Evolutionary conservation across 2,797 vertebrate genomes (phyloP).

Genomic region (Sebastes oblongus): DNA sequence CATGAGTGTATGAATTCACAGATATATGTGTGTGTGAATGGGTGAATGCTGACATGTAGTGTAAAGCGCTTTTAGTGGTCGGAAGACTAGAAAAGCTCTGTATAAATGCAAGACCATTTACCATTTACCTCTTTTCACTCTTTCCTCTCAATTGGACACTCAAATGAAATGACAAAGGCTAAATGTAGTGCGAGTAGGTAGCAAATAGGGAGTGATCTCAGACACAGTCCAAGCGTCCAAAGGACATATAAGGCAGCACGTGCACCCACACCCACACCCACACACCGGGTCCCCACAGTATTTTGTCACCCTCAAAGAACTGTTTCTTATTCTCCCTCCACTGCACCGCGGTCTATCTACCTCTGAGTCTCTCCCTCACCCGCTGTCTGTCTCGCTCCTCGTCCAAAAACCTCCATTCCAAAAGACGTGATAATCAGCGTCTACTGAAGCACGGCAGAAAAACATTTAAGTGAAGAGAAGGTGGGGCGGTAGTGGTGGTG

Average conservation of each 20-base stretch:
- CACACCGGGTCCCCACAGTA: neutral
- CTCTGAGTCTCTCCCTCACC: conserved; percentile 21
- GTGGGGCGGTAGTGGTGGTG: conserved; percentile 83
- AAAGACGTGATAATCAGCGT: conserved; percentile 92
- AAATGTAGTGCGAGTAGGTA: neutral
- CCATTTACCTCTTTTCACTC: too few relatives aligned
- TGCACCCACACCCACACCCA: neutral
- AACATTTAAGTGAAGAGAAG: conserved; percentile 85
- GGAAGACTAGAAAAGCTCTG: too few relatives aligned
- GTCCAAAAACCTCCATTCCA: conserved; percentile 64
- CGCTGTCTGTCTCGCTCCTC: conserved; percentile 30
- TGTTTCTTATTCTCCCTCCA: conserved; percentile 22
- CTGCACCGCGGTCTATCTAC: conserved; percentile 4
- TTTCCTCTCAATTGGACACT: too few relatives aligned
- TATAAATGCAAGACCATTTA: too few relatives aligned
- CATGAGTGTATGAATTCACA: too few relatives aligned
- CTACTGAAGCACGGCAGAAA: conserved; percentile 95
- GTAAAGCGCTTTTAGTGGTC: too few relatives aligned
- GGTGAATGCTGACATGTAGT: too few relatives aligned
- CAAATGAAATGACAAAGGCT: too few relatives aligned
- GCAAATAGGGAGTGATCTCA: neutral
- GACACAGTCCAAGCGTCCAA: neutral
- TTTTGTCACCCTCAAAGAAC: conserved; percentile 25
- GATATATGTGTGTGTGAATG: too few relatives aligned
- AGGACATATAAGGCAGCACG: neutral